Percentiles rank a stretch among this genome's conserved stretches.
These are phyloP conservation scores for Caenorhabditis virilis DNA, from an alignment of 2,888 invertebrate genomes.

Conservation along the genomic window DNA sequence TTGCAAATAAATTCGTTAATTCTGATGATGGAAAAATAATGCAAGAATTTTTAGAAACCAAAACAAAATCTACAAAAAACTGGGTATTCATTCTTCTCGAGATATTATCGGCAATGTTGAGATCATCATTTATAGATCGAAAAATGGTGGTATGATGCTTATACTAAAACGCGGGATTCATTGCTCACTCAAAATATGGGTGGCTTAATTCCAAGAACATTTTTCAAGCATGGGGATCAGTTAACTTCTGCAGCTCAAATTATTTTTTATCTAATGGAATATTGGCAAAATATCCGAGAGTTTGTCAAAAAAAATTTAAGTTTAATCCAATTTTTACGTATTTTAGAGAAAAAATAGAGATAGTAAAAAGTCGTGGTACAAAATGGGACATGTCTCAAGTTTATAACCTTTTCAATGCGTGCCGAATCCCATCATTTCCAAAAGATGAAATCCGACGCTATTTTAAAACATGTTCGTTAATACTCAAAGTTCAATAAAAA, in stretches of 20 bases:
- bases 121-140: constrained; percentile 39
- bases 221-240: constrained; percentile 18
- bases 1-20: constrained; percentile 31
- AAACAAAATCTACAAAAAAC: constrained; percentile 30
- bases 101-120: neutral
- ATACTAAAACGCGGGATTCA: constrained; percentile 44
- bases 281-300: too few relatives aligned
- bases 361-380: constrained; percentile 46
- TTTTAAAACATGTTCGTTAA: constrained; percentile 44
- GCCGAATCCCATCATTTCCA: constrained; percentile 62
- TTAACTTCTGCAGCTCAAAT: constrained; percentile 41
- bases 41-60: constrained; percentile 39
- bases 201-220: constrained; percentile 25
- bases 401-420: constrained; percentile 73
- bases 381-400: constrained; percentile 73
- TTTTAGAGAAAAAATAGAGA: constrained; percentile 48
- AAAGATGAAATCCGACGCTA: constrained; percentile 49
- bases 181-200: constrained; percentile 41
- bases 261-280: constrained; percentile 2
- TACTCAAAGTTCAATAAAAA: neutral
- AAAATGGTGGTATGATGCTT: constrained; percentile 63
- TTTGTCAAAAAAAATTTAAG: too few relatives aligned
- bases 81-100: constrained; percentile 44
- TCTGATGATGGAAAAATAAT: constrained; percentile 28
- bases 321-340: too few relatives aligned